Percentiles rank a stretch among this genome's conserved stretches.
Evolutionary conservation across 2,113 vertebrate species (phyloP).

Genomic region (Peromyscus leucopus): DNA sequence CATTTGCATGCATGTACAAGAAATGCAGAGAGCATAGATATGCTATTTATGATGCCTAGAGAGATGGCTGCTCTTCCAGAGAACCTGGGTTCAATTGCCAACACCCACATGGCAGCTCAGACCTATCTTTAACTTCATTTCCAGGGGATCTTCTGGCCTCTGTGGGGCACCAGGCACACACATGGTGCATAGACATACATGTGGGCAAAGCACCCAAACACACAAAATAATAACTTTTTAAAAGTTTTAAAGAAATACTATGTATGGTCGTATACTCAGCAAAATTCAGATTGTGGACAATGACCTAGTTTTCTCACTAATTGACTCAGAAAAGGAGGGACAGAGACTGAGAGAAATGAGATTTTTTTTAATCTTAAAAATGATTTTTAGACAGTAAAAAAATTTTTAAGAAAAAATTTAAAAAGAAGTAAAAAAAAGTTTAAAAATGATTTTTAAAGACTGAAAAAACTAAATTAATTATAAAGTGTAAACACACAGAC

Average conservation of each 20-base stretch:
- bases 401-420: no score
- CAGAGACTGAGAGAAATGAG: background rate
- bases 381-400: background rate
- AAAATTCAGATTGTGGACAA: background rate
- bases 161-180: background rate
- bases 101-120: background rate
- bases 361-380: background rate
- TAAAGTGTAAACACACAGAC: background rate
- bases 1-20: background rate
- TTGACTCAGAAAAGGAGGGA: background rate
- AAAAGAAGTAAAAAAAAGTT: no score
- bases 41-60: background rate
- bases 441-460: background rate
- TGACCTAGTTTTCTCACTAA: background rate
- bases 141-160: background rate
- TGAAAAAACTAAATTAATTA: background rate
- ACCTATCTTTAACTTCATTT: background rate
- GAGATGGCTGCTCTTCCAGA: background rate
- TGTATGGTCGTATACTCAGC: background rate
- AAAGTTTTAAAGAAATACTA: no score
- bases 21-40: background rate
- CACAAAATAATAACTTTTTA: background rate
- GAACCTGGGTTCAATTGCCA: background rate
- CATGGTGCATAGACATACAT: no score
- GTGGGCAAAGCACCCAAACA: background rate